Conservation (phyloP, 2,113 vertebrate genomes). For the Benitochromis conjunctus region DNA sequence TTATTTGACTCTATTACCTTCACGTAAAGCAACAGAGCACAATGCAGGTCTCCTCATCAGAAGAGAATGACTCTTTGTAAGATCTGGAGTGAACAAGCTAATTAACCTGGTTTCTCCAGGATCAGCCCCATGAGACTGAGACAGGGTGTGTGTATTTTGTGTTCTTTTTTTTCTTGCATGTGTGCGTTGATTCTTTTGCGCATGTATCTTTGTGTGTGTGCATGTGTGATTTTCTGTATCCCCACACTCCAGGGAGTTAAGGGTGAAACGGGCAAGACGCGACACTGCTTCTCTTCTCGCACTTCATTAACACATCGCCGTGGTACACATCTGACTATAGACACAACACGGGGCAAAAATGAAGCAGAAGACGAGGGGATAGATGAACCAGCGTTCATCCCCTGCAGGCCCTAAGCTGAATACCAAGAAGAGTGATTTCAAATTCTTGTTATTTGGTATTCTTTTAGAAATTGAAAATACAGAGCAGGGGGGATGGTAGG, state of each 20-base stretch:
- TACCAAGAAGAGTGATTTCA: slow-evolving; percentile 29
- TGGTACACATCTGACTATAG: slow-evolving; percentile 49
- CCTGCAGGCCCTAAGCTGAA: neutral
- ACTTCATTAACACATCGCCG: slow-evolving; percentile 66
- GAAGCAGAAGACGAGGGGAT: neutral
- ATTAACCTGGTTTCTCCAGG: slow-evolving; percentile 84
- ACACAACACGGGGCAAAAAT: slow-evolving; percentile 31
- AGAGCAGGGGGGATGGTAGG: slow-evolving; percentile 15
- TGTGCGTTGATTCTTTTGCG: neutral
- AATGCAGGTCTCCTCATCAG: slow-evolving; percentile 56
- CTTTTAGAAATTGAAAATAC: slow-evolving; percentile 57
- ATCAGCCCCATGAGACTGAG: slow-evolving; percentile 74
- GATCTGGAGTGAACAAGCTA: slow-evolving; percentile 76
- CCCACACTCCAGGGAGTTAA: slow-evolving; percentile 32
- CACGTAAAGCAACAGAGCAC: slow-evolving; percentile 53
- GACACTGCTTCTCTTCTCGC: slow-evolving; percentile 56
- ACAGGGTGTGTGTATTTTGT: slow-evolving; percentile 35
- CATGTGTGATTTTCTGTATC: slow-evolving; percentile 9
- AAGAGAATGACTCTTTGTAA: slow-evolving; percentile 57
- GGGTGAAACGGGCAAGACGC: slow-evolving; percentile 57
- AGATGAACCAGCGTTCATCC: slow-evolving; percentile 26
- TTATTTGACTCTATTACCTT: slow-evolving; percentile 56
- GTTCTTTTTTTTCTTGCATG: neutral
- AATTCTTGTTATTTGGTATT: slow-evolving; percentile 59
- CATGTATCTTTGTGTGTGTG: neutral